Conservation (phyloP, 2,113 vertebrate species). For the Macquaria australasica region DNA sequence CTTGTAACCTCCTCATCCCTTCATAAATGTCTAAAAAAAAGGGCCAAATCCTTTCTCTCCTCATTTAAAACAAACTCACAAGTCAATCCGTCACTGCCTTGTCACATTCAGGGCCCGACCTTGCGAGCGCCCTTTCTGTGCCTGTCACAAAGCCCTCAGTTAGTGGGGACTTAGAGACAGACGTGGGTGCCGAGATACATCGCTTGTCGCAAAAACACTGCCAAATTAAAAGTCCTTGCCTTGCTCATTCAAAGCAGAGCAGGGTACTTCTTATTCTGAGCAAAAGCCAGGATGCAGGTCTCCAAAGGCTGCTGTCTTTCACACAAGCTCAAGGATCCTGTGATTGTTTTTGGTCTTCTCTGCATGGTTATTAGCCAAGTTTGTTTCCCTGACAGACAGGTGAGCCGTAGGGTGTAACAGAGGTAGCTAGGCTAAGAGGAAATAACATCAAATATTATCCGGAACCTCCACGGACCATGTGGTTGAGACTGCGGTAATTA, state of each 20-base stretch:
- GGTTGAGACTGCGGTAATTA: slow-evolving; percentile 59
- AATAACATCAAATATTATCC: slow-evolving; percentile 61
- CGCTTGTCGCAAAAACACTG: slow-evolving; percentile 48
- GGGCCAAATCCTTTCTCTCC: slow-evolving; percentile 41
- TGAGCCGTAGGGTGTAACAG: slow-evolving; percentile 44
- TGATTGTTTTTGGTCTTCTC: slow-evolving; percentile 48
- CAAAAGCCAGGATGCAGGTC: slow-evolving; percentile 40
- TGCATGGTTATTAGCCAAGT: slow-evolving; percentile 52
- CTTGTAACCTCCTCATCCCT: slow-evolving; percentile 46
- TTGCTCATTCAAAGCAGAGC: slow-evolving; percentile 45
- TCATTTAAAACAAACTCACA: slow-evolving; percentile 72
- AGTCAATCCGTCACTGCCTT: slow-evolving; percentile 64
- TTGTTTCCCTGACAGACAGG: slow-evolving; percentile 59
- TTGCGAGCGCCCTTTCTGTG: slow-evolving; percentile 52
- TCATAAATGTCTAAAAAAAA: slow-evolving; percentile 51
- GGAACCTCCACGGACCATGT: slow-evolving; percentile 35
- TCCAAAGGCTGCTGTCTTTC: slow-evolving; percentile 55
- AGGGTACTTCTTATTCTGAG: slow-evolving; percentile 57
- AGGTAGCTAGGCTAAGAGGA: slow-evolving; percentile 43
- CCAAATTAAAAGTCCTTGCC: slow-evolving; percentile 65
- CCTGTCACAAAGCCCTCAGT: slow-evolving; percentile 70
- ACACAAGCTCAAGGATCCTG: slow-evolving; percentile 56
- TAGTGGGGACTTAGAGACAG: slow-evolving; percentile 51
- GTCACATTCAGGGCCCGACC: slow-evolving; percentile 61
- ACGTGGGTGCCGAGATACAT: slow-evolving; percentile 37